These are phyloP conservation scores for Callospermophilus lateralis DNA, from an alignment of 2,113 vertebrate genomes.

Conservation along the genomic window DNA sequence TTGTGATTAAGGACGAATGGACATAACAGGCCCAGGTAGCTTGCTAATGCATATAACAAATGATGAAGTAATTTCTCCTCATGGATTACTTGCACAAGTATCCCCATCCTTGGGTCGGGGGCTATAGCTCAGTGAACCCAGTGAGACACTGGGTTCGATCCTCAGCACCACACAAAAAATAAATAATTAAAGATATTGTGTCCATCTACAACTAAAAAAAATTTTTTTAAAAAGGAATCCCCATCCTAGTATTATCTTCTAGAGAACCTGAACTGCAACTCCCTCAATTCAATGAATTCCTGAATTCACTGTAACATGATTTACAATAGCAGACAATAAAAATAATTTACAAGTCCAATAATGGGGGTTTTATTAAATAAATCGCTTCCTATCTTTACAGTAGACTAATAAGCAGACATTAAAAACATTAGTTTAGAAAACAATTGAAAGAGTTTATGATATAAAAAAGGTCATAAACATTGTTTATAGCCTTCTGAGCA, in stretches of 20 bases:
- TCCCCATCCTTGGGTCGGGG: too few species aligned
- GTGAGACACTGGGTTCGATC: too few species aligned
- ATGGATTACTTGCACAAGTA: neutral
- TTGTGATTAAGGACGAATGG: neutral
- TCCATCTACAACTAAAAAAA: too few species aligned
- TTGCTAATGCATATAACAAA: neutral
- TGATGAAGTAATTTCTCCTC: neutral
- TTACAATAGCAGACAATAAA: slow-evolving; percentile 1
- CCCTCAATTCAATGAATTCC: neutral
- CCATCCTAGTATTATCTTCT: neutral
- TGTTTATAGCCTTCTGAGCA: neutral
- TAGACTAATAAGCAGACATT: neutral
- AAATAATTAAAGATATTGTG: too few species aligned
- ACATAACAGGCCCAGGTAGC: neutral
- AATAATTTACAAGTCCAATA: slow-evolving; percentile 1
- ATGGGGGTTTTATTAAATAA: slow-evolving; percentile 10
- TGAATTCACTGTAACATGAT: neutral
- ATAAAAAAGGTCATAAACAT: neutral
- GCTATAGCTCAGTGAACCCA: too few species aligned
- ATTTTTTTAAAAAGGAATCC: neutral
- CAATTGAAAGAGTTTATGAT: neutral
- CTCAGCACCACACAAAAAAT: too few species aligned
- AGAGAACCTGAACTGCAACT: neutral
- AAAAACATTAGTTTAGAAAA: slow-evolving; percentile 59
- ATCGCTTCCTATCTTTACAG: neutral